Evolutionary conservation across 2,797 vertebrate genomes (phyloP), one percentile per base, ranked within the genome.

Genomic region (Hirundo rustica): DNA sequence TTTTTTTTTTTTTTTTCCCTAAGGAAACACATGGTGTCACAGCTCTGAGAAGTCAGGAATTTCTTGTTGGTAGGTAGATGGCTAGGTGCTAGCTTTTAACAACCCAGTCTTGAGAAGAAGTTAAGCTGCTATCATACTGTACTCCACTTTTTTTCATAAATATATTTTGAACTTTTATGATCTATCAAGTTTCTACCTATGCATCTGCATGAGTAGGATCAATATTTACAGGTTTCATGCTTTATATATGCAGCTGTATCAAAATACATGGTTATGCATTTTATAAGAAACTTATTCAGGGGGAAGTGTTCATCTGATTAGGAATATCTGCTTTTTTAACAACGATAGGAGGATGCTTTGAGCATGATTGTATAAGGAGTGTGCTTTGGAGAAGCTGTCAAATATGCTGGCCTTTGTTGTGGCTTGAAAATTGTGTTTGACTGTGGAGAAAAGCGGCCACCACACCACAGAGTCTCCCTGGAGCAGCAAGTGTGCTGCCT

Each of bases 61-160:
- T 88, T 72, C 44, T 58, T 1, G 0, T 48, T 83, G 50, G 27
- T 70, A 68, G 38, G 34, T 71, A 18, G 54, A 27, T 78, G 58
- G 38, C 79, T 86, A 70, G 40, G 10, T 93, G 48, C 48, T 85
- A 55, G 42, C 42, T 78, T 85, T 95, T 50, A 81, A 73, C 50
- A 85, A 4, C 25, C 10, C 13, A 2, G 75, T 85, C 42, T 27
- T 61, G 34, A 84, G 73, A 61, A 72, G 55, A 61, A 40, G 27
- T 65, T 57, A 54, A 65, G 14, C 42, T 77, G 61, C 44, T 83
- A 5, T 85, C 47, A 18, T 65, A 23, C 25, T 13, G 14, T 80
- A 44, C 11, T 77, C 53, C 14, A 10, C 22, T 32, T 51, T 8
- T 8, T 88, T 79, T 67, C 40, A 40, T 64, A 65, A 83, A 71